Evolutionary conservation across 2,888 invertebrate genomes (phyloP), one percentile per base, ranked within the genome.

Genomic region (Dasypolia templi): DNA sequence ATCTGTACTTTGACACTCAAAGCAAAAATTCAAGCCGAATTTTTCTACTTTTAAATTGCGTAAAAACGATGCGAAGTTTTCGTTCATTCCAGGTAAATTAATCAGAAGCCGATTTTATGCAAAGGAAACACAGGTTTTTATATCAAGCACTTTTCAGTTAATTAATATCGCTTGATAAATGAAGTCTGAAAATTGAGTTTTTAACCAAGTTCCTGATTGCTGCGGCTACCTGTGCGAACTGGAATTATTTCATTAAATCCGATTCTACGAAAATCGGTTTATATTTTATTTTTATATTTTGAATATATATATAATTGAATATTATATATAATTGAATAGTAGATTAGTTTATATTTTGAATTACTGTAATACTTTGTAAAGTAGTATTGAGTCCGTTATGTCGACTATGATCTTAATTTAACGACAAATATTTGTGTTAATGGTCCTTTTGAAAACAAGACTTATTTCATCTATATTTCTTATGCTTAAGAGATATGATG

Each of bases 171-270:
- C 42, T 61, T 58, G 29, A 66, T 72, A 42, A 76, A 72, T 61
- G 7, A 53, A 35, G 35, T 11, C 42, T 29, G 51, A 44, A 70
- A 68, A 81, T 77, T 53, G n/a, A n/a, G n/a, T n/a, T n/a, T n/a
- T 74, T 56, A 68, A 64, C 58, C 44, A 55, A 42, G 32, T 49
- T 49, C 3, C 29, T 56, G 55, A 75, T 66, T 62, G 19, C 44
- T 2, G 12, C n/a, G 5, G n/a, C 22, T 62, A 72, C 51, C 68
- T n/a, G 53, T 1, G 9, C 29, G n/a, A 6, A 19, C 11, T 17
- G 2, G 5, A 46, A 59, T 59, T 19, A 19, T 29, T 29, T 62
- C 9, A 44, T 61, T 12, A 3, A 77, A 64, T 55, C 1, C n/a
- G 22, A 3, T 14, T 63, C 1, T 44, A 4, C 3, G 2, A 7